Percentiles rank a stretch among this genome's conserved stretches.
These are phyloP conservation scores for Homarus gammarus DNA, from an alignment of 2,888 invertebrate species.

Conservation along the genomic window DNA sequence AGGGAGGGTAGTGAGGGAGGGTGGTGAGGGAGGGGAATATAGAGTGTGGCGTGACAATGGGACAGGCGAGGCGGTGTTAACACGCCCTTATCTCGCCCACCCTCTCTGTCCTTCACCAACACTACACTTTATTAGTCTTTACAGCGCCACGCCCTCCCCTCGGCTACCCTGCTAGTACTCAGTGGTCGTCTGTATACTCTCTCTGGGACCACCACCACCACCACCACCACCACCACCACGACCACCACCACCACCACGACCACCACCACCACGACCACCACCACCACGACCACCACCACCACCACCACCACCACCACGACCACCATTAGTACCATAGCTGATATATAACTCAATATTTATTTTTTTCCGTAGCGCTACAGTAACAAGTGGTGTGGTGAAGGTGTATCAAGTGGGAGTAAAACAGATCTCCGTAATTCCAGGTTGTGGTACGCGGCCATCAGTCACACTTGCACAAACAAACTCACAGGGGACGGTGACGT, in stretches of 20 bases:
- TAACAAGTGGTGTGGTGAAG: not conserved
- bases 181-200: too few species aligned
- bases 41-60: not conserved
- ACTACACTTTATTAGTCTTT: constrained; percentile 14
- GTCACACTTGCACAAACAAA: constrained; percentile 54
- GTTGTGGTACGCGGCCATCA: constrained; percentile 17
- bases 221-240: too few species aligned
- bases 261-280: not conserved
- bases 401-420: not conserved
- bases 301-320: not conserved
- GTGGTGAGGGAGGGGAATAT: not conserved
- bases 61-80: not conserved
- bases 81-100: not conserved
- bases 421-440: constrained; percentile 11
- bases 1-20: not conserved
- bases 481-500: constrained; percentile 22
- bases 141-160: too few species aligned
- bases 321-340: not conserved
- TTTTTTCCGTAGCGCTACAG: not conserved
- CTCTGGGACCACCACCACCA: too few species aligned
- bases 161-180: not conserved
- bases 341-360: too few species aligned
- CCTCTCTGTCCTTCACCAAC: not conserved
- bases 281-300: not conserved
- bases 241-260: not conserved